phyloP scores from a whole-genome alignment of 2,888 invertebrate genomes.

The Toxonevra muliebris region DNA sequence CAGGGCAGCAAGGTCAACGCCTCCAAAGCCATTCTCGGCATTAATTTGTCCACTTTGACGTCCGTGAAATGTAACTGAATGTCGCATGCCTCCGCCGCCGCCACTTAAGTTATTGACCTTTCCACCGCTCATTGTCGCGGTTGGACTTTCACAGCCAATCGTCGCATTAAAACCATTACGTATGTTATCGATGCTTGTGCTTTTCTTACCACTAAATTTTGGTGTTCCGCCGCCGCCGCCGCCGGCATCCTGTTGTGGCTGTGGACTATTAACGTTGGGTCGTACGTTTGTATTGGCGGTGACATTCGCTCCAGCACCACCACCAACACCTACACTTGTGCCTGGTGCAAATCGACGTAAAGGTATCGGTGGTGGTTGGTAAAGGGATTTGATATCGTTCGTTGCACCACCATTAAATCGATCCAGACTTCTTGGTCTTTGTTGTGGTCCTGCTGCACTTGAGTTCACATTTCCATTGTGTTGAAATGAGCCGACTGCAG shows the following conservation, averaged over 20 bases:
- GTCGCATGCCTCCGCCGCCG: constrained; percentile 52
- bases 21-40: constrained; percentile 42
- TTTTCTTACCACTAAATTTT: constrained; percentile 50
- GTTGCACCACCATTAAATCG: constrained; percentile 54
- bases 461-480: constrained; percentile 9
- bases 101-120: not conserved
- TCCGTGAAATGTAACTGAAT: constrained; percentile 63
- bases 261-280: constrained; percentile 45
- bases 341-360: constrained; percentile 52
- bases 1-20: constrained; percentile 23
- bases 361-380: constrained; percentile 61
- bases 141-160: constrained; percentile 6
- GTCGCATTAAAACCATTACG: constrained; percentile 38
- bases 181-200: constrained; percentile 58
- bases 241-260: constrained; percentile 18
- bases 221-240: constrained; percentile 27
- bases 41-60: constrained; percentile 37
- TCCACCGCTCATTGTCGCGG: not conserved
- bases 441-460: constrained; percentile 34
- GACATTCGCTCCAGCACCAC: constrained; percentile 33
- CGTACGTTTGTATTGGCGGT: constrained; percentile 31
- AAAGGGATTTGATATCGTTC: constrained; percentile 38
- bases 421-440: constrained; percentile 62
- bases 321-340: too few species aligned
- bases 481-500: constrained; percentile 10